phyloP scores from a whole-genome alignment of 2,113 vertebrate genomes.

The Octodon degus region DNA sequence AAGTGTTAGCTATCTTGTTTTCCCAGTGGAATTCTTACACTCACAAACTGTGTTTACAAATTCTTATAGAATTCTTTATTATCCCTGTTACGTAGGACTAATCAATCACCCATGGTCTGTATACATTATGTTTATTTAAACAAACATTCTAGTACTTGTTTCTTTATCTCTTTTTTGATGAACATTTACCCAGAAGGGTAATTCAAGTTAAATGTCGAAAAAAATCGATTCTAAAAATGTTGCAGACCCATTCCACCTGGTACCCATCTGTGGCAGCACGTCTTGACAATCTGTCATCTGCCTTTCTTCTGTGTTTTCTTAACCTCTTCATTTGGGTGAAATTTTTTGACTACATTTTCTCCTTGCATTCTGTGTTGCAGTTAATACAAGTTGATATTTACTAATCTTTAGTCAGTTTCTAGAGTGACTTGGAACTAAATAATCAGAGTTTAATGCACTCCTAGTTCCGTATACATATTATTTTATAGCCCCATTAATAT shows the following conservation, averaged over 20 bases:
- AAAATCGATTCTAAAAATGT: slow-evolving; percentile 83
- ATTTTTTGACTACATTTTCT: slow-evolving; percentile 84
- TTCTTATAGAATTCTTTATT: slow-evolving; percentile 68
- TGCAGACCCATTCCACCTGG: slow-evolving; percentile 87
- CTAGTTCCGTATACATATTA: not conserved
- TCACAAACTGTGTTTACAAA: slow-evolving; percentile 58
- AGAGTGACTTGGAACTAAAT: not conserved
- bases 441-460: not conserved
- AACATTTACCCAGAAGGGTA: slow-evolving; percentile 81
- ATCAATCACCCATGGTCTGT: slow-evolving; percentile 59
- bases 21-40: slow-evolving; percentile 58
- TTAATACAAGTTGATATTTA: slow-evolving; percentile 81
- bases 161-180: slow-evolving; percentile 81
- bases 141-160: slow-evolving; percentile 77
- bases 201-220: slow-evolving; percentile 84
- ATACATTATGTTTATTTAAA: slow-evolving; percentile 79
- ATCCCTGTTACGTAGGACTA: slow-evolving; percentile 74
- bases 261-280: slow-evolving; percentile 87
- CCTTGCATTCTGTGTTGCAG: slow-evolving; percentile 72
- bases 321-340: slow-evolving; percentile 89
- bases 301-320: slow-evolving; percentile 87
- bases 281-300: slow-evolving; percentile 86
- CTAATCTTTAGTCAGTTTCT: slow-evolving; percentile 35
- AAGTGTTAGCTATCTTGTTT: slow-evolving; percentile 56
- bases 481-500: not conserved